A percentile compares a stretch with the other conserved stretches of the same genome.
Conservation (phyloP, 2,797 vertebrate genomes). For the Spinus pinus region DNA sequence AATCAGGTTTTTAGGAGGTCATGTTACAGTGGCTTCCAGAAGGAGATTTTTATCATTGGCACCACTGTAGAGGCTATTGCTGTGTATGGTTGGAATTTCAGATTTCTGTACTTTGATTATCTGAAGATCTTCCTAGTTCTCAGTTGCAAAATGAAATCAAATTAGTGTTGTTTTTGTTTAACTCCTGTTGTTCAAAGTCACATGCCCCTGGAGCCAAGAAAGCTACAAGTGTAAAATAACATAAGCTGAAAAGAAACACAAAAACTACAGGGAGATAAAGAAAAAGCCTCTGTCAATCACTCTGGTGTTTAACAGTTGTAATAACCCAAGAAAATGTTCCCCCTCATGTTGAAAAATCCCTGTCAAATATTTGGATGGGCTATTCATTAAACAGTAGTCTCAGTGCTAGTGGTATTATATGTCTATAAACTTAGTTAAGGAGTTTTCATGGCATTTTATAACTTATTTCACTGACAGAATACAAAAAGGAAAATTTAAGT, state of each 20-base stretch:
- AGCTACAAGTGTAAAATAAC: not conserved
- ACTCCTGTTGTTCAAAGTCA: constrained; percentile 35
- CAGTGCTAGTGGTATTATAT: accelerated
- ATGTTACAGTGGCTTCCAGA: not conserved
- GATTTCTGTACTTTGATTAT: constrained; percentile 18
- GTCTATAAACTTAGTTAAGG: not conserved
- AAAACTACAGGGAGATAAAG: not conserved
- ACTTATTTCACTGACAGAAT: not conserved
- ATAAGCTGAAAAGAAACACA: not conserved
- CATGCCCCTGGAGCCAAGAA: constrained; percentile 9
- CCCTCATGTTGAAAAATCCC: not conserved
- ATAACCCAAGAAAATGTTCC: not conserved
- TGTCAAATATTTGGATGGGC: not conserved
- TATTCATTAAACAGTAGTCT: not conserved
- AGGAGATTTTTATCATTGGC: constrained; percentile 19
- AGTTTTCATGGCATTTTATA: not conserved
- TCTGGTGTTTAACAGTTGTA: not conserved
- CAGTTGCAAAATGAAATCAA: constrained; percentile 28
- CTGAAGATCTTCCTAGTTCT: constrained; percentile 39
- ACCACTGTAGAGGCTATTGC: not conserved
- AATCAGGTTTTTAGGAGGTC: not conserved
- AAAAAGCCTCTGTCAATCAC: constrained; percentile 8
- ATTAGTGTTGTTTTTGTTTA: constrained; percentile 17
- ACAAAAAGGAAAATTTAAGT: not conserved
- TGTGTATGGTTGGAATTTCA: not conserved